A percentile compares a stretch with the other conserved stretches of the same genome.
Conservation (phyloP, 2,888 invertebrate species). For the Villa cingulata region DNA sequence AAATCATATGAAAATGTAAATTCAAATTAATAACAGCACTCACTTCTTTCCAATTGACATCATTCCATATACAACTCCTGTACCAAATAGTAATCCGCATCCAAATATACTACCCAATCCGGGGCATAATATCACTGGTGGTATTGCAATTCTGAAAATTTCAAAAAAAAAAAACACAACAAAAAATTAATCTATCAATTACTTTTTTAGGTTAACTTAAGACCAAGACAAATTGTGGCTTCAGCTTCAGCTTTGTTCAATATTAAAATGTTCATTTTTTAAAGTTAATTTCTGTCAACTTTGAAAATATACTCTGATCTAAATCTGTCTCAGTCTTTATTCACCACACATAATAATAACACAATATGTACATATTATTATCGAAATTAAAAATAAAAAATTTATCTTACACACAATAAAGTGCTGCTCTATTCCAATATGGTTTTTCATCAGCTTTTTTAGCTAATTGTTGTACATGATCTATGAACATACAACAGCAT, state of each 20-base stretch:
- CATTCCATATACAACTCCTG: constrained; percentile 83
- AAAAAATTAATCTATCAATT: neutral
- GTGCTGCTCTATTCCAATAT: constrained; percentile 76
- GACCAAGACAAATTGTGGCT: too few relatives aligned
- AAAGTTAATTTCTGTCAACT: too few relatives aligned
- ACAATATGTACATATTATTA: too few relatives aligned
- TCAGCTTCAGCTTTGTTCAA: too few relatives aligned
- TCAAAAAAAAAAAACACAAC: constrained; percentile 7
- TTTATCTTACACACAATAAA: constrained; percentile 79
- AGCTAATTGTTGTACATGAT: constrained; percentile 78
- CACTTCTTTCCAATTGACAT: constrained; percentile 93
- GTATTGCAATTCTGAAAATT: constrained; percentile 55
- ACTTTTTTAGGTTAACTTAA: neutral
- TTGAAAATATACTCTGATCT: too few relatives aligned
- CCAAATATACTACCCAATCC: constrained; percentile 69
- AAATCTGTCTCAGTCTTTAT: too few relatives aligned
- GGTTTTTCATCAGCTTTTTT: constrained; percentile 72
- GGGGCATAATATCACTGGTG: constrained; percentile 66
- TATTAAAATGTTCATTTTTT: too few relatives aligned
- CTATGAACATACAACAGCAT: constrained; percentile 92
- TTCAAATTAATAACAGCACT: constrained; percentile 38
- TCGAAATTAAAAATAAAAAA: too few relatives aligned
- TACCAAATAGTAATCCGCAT: constrained; percentile 74
- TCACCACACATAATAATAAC: too few relatives aligned
- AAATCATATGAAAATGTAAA: too few relatives aligned